phyloP scores from a whole-genome alignment of 2,113 vertebrate species.

The Scalopus aquaticus region DNA sequence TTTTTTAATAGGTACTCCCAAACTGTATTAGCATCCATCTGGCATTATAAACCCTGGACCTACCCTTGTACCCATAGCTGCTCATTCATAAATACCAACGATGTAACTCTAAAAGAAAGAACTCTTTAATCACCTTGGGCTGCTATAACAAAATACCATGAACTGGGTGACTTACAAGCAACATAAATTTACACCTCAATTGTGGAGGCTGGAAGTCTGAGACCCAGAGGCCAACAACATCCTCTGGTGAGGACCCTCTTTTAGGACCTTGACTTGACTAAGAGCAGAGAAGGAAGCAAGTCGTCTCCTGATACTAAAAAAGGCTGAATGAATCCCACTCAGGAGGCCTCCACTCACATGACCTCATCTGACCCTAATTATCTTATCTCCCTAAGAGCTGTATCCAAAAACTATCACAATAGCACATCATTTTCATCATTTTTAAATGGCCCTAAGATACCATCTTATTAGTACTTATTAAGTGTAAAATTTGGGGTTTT shows the following conservation, averaged over 20 bases:
- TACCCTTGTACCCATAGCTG: neutral
- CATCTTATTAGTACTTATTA: neutral
- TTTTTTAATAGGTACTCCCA: neutral
- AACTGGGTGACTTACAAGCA: neutral
- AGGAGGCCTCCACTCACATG: no score
- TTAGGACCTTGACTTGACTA: neutral
- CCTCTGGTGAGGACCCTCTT: no score
- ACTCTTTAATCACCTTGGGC: neutral
- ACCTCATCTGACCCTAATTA: neutral
- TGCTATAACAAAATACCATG: neutral
- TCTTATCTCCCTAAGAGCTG: neutral
- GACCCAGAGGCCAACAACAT: neutral
- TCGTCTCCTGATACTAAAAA: neutral
- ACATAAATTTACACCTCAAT: neutral
- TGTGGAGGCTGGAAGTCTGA: neutral
- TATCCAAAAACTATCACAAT: neutral
- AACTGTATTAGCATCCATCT: neutral
- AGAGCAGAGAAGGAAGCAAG: neutral
- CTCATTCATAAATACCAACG: constrained; percentile 13
- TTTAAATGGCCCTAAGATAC: neutral
- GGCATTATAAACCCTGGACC: neutral
- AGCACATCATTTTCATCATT: neutral
- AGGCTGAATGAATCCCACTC: neutral
- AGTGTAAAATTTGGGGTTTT: constrained; percentile 28
- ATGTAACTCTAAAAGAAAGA: neutral